phyloP scores from a whole-genome alignment of 2,888 invertebrate genomes.

The Drosophila vallismaia region DNA sequence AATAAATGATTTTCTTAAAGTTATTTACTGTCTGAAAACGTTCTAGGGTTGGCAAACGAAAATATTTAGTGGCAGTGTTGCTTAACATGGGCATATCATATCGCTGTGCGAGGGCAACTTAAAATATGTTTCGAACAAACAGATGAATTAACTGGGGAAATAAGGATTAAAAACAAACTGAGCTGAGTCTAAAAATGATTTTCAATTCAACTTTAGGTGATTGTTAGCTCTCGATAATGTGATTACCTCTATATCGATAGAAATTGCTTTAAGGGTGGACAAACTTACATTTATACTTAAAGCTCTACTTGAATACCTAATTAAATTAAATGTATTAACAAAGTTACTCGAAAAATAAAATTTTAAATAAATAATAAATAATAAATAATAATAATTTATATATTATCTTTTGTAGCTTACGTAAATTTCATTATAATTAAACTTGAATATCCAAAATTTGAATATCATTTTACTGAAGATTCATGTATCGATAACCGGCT shows the following conservation, averaged over 20 bases:
- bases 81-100: conserved; percentile 43
- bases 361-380: too few relatives aligned
- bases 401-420: too few relatives aligned
- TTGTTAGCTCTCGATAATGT: too few relatives aligned
- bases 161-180: neutral
- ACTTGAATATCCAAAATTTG: neutral
- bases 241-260: neutral
- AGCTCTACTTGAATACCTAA: too few relatives aligned
- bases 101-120: conserved; percentile 33
- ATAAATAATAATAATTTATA: too few relatives aligned
- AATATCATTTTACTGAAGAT: conserved; percentile 6
- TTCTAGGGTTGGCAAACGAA: conserved; percentile 59
- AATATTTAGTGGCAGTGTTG: conserved; percentile 45
- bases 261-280: too few relatives aligned
- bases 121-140: neutral
- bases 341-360: too few relatives aligned
- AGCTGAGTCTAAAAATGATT: neutral
- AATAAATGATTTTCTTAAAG: conserved; percentile 61
- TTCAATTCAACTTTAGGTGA: too few relatives aligned
- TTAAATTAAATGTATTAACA: too few relatives aligned
- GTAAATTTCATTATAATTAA: too few relatives aligned
- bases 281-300: too few relatives aligned
- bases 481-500: conserved; percentile 61
- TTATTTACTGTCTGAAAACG: conserved; percentile 74
- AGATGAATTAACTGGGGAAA: neutral